Conservation (phyloP, 2,888 invertebrate species). For the Sarcophaga rosellei region DNA sequence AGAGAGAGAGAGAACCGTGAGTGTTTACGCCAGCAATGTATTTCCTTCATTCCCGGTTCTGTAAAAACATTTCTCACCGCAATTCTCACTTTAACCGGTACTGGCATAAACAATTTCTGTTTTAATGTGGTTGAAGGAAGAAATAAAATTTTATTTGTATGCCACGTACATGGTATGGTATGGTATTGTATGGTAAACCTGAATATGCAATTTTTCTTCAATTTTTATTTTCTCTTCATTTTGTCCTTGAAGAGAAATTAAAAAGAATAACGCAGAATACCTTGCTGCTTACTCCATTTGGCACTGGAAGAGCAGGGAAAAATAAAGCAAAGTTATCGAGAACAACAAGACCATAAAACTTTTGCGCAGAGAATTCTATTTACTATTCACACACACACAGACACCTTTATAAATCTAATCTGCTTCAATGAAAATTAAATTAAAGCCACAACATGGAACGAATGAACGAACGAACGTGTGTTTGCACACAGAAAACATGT, state of each 20-base stretch:
- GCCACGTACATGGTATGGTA: neutral
- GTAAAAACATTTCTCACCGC: too few relatives aligned
- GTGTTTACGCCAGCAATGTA: too few relatives aligned
- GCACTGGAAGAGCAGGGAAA: neutral
- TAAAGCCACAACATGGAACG: neutral
- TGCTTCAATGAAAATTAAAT: neutral
- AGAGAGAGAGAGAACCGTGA: too few relatives aligned
- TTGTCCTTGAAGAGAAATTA: conserved; percentile 22
- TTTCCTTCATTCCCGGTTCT: too few relatives aligned
- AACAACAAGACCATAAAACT: conserved; percentile 16
- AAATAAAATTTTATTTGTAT: neutral
- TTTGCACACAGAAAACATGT: conserved; percentile 1
- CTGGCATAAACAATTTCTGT: too few relatives aligned
- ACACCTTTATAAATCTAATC: neutral
- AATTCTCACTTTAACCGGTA: too few relatives aligned
- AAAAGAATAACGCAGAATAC: neutral
- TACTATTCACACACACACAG: neutral
- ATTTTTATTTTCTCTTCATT: neutral
- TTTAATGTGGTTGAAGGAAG: too few relatives aligned
- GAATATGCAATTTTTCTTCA: neutral
- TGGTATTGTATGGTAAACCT: neutral
- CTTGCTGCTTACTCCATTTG: too few relatives aligned
- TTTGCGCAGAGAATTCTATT: conserved; percentile 24
- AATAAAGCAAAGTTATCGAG: neutral
- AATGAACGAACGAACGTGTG: conserved; percentile 1